Conservation (phyloP, 2,888 invertebrate genomes). For the Campoletis raptor region DNA sequence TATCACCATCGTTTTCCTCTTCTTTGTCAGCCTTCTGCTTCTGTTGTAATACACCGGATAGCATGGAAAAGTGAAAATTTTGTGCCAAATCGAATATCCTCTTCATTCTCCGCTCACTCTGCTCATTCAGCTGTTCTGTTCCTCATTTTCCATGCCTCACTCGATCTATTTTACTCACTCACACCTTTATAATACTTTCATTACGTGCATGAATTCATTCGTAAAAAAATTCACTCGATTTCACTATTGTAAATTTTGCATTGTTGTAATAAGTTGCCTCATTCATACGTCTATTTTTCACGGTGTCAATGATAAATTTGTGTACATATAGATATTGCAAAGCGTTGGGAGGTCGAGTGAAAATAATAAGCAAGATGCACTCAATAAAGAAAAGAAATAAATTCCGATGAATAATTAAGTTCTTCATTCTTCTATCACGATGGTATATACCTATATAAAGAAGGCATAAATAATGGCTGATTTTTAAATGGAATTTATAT, state of each 20-base stretch:
- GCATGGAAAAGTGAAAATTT: slow-evolving; percentile 35
- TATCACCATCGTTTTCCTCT: slow-evolving; percentile 41
- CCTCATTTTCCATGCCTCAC: slow-evolving; percentile 13
- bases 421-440: background rate
- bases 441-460: too few species aligned
- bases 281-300: background rate
- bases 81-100: slow-evolving; percentile 41
- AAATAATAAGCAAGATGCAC: background rate
- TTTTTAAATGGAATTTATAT: background rate
- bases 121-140: background rate
- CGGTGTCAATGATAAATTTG: background rate
- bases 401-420: background rate
- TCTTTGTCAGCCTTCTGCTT: slow-evolving; percentile 27
- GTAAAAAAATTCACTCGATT: slow-evolving; percentile 7
- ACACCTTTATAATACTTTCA: slow-evolving; percentile 24
- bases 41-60: slow-evolving; percentile 51
- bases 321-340: background rate
- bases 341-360: background rate
- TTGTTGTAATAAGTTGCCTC: background rate
- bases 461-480: background rate
- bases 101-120: too few species aligned
- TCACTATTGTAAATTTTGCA: slow-evolving; percentile 2
- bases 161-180: slow-evolving; percentile 24
- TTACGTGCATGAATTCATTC: slow-evolving; percentile 33
- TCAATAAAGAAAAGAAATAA: background rate